These are phyloP conservation scores for Microctenopoma steveboyesi DNA, from an alignment of 2,797 vertebrate species.

Conservation along the genomic window DNA sequence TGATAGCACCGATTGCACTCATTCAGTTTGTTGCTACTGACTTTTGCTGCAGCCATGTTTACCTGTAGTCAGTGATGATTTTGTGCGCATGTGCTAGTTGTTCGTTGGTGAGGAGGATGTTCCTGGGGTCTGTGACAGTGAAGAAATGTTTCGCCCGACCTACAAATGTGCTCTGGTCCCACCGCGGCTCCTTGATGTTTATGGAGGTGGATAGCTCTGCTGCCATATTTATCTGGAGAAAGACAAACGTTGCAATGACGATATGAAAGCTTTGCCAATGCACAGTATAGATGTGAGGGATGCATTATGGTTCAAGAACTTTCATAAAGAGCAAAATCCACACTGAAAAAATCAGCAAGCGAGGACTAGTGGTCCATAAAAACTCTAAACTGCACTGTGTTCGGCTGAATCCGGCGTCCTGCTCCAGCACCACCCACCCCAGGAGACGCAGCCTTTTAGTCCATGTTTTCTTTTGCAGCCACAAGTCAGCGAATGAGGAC, in stretches of 20 bases:
- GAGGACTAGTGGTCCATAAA: not conserved
- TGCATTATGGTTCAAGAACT: not conserved
- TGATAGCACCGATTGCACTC: not conserved
- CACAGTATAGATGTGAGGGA: not conserved
- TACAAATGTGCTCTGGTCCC: conserved; percentile 95
- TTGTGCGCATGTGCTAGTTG: conserved; percentile 88
- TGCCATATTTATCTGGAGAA: conserved; percentile 88
- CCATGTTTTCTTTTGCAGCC: conserved; percentile 32
- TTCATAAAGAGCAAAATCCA: not conserved
- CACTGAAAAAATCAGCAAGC: not conserved
- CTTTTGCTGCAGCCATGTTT: conserved; percentile 18
- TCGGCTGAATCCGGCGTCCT: not conserved
- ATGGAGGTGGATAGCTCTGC: conserved; percentile 89
- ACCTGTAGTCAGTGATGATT: conserved; percentile 96
- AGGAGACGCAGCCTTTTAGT: not conserved
- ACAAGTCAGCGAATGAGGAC: conserved; percentile 33
- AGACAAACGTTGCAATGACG: conserved; percentile 3
- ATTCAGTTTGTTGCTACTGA: not conserved
- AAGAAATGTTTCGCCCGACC: conserved; percentile 98
- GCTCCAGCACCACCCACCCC: conserved; percentile 9
- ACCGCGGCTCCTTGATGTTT: conserved; percentile 96
- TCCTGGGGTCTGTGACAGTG: conserved; percentile 97
- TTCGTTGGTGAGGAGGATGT: conserved; percentile 91
- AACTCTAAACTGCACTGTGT: not conserved
- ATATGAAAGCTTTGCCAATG: not conserved